Evolutionary conservation across 2,888 invertebrate species (phyloP), one percentile per base, ranked within the genome.

Genomic region (Drosophila ezoana): DNA sequence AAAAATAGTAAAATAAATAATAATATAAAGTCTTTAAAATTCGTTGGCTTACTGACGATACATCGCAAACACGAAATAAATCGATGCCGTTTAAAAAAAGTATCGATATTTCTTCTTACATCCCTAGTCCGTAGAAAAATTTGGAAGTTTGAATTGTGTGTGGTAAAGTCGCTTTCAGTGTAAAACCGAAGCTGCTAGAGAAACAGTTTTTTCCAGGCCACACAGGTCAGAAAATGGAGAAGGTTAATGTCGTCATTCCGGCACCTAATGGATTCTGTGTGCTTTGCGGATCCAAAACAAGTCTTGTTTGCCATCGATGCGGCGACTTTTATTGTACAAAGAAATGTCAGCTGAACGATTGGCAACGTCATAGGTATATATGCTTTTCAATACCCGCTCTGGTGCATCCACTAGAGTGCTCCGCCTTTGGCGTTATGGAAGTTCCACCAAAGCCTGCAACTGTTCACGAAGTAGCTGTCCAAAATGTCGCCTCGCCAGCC

Each of bases 291-390:
- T 38, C 13, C 2, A 20, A 37, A 41, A 37, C 75, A 0, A 37
- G 4, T 9, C 28, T 64, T 0, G 60, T 33, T 49, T 82, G 81
- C 13, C 81, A 82, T 54, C 66, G 86, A 0, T 82, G 81, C 38
- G 81, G 81, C 0, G 86, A 86, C 38, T 82, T 70, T 28, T 82
- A 82, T 54, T 82, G 81, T 23, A 65, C 70, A 8, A 63, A 37
- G 6, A 33, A 63, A 3, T 82, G 81, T 9, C 81, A 82, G 40
- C 38, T 58, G 0, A 35, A 52, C 13, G 83, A 82, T 52, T 82
- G 86, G 86, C 86, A 68, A 16, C 63, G 66, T 2, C 81, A 82
- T 16, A 69, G 81, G 16, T 82, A 82, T 48, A 83, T 82, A 37
- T 82, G 81, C 37, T 68, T 83, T n/a, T 32, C 80, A 2, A 33